phyloP scores from a whole-genome alignment of 1,140 invertebrate genomes.

The Drosophila pruinosa region DNA sequence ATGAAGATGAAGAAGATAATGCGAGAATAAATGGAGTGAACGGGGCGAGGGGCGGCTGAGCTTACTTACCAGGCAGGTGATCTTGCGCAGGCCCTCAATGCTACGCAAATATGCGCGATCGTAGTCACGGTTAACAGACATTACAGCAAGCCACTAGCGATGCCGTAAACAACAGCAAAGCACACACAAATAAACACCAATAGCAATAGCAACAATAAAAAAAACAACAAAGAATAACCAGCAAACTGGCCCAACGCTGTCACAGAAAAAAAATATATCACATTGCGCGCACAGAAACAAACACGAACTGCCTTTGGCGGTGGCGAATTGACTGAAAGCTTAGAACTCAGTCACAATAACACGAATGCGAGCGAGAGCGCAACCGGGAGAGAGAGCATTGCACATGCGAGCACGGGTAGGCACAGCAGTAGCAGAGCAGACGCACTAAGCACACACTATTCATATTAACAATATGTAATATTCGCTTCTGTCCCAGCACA shows the following conservation, averaged over 20 bases:
- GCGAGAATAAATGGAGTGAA: no score
- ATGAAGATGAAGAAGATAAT: no score
- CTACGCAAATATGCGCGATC: slow-evolving; percentile 68
- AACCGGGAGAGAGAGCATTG: background rate
- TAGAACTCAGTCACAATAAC: slow-evolving; percentile 30
- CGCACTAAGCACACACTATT: background rate
- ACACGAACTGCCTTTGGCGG: slow-evolving; percentile 45
- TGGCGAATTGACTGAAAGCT: slow-evolving; percentile 29
- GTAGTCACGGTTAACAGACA: slow-evolving; percentile 52
- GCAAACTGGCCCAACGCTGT: background rate
- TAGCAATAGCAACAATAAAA: slow-evolving; percentile 15
- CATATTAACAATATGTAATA: no score
- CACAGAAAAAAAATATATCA: background rate
- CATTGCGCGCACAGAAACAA: slow-evolving; percentile 35
- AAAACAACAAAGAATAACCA: background rate
- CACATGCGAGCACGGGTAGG: background rate
- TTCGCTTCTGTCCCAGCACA: no score
- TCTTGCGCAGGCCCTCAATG: slow-evolving; percentile 56
- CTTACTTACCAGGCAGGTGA: slow-evolving; percentile 58
- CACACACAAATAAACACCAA: background rate
- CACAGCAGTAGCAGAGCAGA: no score
- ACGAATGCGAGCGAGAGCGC: slow-evolving; percentile 6
- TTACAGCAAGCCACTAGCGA: background rate
- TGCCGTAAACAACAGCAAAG: slow-evolving; percentile 7
- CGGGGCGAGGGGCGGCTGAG: no score